These are phyloP conservation scores for Penelope pileata DNA, from an alignment of 2,113 vertebrate genomes.

Conservation along the genomic window DNA sequence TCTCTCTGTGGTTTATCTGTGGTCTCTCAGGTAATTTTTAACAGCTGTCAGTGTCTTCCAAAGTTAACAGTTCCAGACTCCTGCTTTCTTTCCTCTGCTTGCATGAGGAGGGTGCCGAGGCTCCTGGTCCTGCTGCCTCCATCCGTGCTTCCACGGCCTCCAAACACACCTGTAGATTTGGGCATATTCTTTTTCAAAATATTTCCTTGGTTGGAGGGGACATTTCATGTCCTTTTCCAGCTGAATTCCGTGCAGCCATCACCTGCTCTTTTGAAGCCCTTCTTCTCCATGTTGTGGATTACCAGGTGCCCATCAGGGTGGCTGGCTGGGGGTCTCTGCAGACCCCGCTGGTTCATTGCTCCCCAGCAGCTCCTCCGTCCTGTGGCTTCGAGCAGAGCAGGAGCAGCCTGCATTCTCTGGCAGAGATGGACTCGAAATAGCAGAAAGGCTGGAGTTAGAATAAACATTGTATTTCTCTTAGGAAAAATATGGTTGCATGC, in stretches of 20 bases:
- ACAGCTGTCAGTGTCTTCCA: not conserved
- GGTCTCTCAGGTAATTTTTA: not conserved
- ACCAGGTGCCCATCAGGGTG: not conserved
- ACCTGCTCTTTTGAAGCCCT: not conserved
- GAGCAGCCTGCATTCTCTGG: not conserved
- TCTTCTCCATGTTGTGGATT: fast-evolving
- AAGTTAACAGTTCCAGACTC: not conserved
- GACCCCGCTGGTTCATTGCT: fast-evolving
- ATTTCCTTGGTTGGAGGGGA: fast-evolving
- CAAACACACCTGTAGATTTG: fast-evolving
- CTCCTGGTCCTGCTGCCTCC: fast-evolving
- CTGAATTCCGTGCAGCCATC: fast-evolving
- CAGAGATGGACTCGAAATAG: fast-evolving
- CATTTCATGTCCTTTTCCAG: fast-evolving
- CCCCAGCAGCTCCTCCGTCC: not conserved
- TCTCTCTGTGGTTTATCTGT: not conserved
- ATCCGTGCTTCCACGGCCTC: not conserved
- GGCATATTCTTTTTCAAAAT: fast-evolving
- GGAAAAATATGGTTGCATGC: fast-evolving
- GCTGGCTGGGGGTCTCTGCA: fast-evolving
- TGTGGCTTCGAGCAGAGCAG: not conserved
- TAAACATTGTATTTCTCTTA: fast-evolving
- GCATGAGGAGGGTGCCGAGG: fast-evolving
- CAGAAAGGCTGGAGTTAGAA: not conserved
- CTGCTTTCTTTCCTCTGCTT: not conserved